Evolutionary conservation across 1,140 invertebrate genomes (phyloP), one percentile per base, ranked within the genome.

Genomic region (Zelostemma sp.): DNA sequence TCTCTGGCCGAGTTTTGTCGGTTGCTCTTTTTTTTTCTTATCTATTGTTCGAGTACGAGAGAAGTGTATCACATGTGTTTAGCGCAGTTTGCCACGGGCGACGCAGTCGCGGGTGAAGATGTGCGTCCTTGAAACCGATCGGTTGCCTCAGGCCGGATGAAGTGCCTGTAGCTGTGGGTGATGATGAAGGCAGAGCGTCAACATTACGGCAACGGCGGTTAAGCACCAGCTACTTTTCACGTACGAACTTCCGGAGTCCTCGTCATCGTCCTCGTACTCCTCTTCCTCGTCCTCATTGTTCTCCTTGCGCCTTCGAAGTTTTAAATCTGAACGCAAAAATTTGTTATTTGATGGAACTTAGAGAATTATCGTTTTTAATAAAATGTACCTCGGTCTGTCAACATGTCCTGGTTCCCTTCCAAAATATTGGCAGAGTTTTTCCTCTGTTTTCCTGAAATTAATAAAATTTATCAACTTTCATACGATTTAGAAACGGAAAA

Each of bases 331-430:
- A n/a, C n/a, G n/a, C n/a, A n/a, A n/a, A n/a, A n/a, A n/a, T n/a
- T n/a, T n/a, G n/a, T n/a, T n/a, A n/a, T n/a, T n/a, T n/a, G n/a
- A n/a, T n/a, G n/a, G n/a, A n/a, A 16, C 40, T 16, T n/a, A 49
- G 11, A 31, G 38, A 43, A 63, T 38, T 11, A 35, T 62, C 38
- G 31, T 25, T 25, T 25, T 25, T 25, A 25, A 25, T 4, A 25
- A 25, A 50, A 65, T 43, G 38, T 57, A 84, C 84, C 82, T 79
- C 75, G 64, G 59, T 85, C 83, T 58, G 85, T 83, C 19, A 84
- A 49, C 80, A 83, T 84, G 45, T 85, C 78, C 51, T 83, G 84
- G 68, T 83, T 83, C 59, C 84, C 84, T 38, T 83, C 83, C 9
- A 85, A 66, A 63, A 84, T 79, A 59, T 81, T 84, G 4, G 80